phyloP scores from a whole-genome alignment of 2,113 vertebrate genomes.

The Solea senegalensis region DNA sequence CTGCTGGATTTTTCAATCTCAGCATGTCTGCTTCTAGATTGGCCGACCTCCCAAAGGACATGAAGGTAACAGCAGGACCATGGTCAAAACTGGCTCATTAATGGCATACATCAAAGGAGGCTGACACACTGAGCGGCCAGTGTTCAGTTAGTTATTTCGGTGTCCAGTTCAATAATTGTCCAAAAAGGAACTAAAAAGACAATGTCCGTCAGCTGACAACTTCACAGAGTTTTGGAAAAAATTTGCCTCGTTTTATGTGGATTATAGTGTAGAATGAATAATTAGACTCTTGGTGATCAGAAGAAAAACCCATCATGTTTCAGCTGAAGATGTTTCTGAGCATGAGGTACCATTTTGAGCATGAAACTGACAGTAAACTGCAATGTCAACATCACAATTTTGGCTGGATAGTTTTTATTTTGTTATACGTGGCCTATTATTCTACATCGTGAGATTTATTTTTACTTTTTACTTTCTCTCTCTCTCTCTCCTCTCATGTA shows the following conservation, averaged over 20 bases:
- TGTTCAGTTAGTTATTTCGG: constrained; percentile 18
- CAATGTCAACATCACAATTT: too few species aligned
- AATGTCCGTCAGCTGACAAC: background rate
- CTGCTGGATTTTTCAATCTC: constrained; percentile 16
- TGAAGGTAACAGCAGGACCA: constrained; percentile 20
- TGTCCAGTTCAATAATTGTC: constrained; percentile 9
- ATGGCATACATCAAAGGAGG: constrained; percentile 45
- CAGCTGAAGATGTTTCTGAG: background rate
- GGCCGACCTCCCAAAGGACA: constrained; percentile 15
- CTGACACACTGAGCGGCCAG: constrained; percentile 15
- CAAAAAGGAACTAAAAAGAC: constrained; percentile 5
- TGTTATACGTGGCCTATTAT: too few species aligned
- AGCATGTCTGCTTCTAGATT: constrained; percentile 12
- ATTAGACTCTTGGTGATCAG: background rate
- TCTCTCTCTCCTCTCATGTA: background rate
- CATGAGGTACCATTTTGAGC: background rate
- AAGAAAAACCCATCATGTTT: background rate
- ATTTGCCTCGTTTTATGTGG: background rate
- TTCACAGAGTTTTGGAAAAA: constrained; percentile 2
- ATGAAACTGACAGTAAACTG: background rate
- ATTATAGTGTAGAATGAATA: background rate
- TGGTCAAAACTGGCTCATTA: constrained; percentile 40
- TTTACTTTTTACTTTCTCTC: background rate
- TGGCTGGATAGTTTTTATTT: too few species aligned
- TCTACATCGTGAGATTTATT: too few species aligned